Evolutionary conservation across 1,140 invertebrate species (phyloP).

Genomic region (Cheumatopsyche charites): DNA sequence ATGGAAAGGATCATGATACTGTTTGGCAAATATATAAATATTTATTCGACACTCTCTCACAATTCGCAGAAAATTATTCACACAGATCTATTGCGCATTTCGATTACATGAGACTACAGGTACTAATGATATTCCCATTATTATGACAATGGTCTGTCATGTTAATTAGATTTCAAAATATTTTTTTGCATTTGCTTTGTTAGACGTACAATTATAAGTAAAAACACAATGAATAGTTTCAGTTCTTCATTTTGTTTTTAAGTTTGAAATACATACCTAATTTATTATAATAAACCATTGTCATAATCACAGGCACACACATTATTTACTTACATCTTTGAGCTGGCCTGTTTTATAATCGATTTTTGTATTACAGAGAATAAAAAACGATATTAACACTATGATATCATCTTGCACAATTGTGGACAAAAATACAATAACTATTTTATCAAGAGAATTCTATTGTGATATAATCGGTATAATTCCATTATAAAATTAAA

Average conservation of each 20-base stretch:
- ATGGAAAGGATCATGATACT: not conserved
- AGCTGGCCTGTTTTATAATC: too few relatives aligned
- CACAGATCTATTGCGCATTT: conserved; percentile 9
- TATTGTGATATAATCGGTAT: conserved; percentile 13
- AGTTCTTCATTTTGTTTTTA: too few relatives aligned
- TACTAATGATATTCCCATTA: too few relatives aligned
- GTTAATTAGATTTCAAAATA: too few relatives aligned
- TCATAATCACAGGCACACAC: too few relatives aligned
- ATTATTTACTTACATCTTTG: too few relatives aligned
- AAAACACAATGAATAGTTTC: too few relatives aligned
- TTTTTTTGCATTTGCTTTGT: too few relatives aligned
- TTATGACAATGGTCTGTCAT: too few relatives aligned
- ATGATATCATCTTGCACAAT: not conserved
- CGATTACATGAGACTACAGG: conserved; percentile 26
- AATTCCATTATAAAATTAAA: conserved; percentile 15
- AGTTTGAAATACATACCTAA: too few relatives aligned
- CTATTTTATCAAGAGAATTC: conserved; percentile 8
- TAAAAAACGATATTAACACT: not conserved
- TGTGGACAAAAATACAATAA: not conserved
- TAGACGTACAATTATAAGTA: too few relatives aligned
- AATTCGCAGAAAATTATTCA: not conserved
- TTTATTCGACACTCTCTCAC: not conserved
- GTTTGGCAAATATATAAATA: conserved; percentile 6
- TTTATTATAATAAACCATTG: too few relatives aligned
- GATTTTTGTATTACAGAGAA: not conserved